Evolutionary conservation across 2,113 vertebrate species (phyloP).

Genomic region (Passer domesticus): DNA sequence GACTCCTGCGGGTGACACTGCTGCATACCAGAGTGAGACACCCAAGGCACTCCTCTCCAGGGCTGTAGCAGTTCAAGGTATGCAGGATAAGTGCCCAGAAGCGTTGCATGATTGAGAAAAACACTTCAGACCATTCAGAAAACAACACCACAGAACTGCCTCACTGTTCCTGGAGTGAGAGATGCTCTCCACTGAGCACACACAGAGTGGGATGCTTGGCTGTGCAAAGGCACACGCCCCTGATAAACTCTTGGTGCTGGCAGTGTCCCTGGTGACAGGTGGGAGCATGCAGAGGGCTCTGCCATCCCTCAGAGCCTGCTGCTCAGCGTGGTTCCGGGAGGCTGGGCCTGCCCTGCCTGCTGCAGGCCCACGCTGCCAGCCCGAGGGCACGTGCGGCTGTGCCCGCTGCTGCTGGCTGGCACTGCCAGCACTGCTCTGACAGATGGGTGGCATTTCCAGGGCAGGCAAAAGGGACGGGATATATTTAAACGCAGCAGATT

Average conservation of each 20-base stretch:
- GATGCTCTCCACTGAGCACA: not conserved
- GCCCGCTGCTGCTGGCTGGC: not conserved
- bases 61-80: not conserved
- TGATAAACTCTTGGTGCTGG: not conserved
- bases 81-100: not conserved
- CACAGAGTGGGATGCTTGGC: not conserved
- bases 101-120: not conserved
- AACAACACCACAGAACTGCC: not conserved
- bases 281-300: not conserved
- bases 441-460: not conserved
- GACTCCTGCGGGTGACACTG: not conserved
- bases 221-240: not conserved
- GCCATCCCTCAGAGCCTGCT: not conserved
- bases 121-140: not conserved
- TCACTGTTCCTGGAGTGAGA: not conserved
- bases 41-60: not conserved
- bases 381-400: rapidly evolving
- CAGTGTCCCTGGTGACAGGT: not conserved
- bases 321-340: rapidly evolving
- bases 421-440: not conserved
- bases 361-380: not conserved
- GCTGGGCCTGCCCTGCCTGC: not conserved
- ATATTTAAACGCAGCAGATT: not conserved
- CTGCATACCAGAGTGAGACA: not conserved
- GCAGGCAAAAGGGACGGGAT: not conserved